phyloP scores from a whole-genome alignment of 2,888 invertebrate genomes.

The Petrolisthes cinctipes region DNA sequence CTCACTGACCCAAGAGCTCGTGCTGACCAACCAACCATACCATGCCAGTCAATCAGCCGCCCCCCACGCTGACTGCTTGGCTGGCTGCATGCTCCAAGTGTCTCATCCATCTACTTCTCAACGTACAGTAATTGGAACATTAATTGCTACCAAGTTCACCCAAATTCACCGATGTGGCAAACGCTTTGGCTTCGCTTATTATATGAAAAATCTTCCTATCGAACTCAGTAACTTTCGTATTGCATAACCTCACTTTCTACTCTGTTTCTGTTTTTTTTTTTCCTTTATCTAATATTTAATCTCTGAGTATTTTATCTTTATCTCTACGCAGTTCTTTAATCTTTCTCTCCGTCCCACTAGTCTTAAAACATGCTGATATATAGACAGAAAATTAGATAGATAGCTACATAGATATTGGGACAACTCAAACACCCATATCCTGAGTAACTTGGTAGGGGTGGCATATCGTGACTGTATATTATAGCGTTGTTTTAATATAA shows the following conservation, averaged over 20 bases:
- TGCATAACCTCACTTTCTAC: background rate
- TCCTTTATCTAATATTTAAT: background rate
- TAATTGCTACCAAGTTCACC: background rate
- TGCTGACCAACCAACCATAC: conserved; percentile 28
- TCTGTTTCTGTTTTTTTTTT: background rate
- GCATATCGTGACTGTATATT: no score
- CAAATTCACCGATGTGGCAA: background rate
- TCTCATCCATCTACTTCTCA: background rate
- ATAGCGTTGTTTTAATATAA: background rate
- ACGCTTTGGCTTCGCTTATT: background rate
- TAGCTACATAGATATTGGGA: no score
- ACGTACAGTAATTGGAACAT: no score
- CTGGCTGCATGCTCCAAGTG: background rate
- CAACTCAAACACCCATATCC: no score
- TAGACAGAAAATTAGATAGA: no score
- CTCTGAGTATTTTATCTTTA: no score
- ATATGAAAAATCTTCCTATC: background rate
- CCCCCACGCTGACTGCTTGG: background rate
- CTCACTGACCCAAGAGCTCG: conserved; percentile 9
- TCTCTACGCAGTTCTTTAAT: no score
- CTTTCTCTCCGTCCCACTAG: no score
- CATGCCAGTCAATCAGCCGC: background rate
- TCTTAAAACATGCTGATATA: no score
- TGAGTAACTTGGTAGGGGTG: no score
- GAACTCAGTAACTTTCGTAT: background rate